Evolutionary conservation across 2,888 invertebrate species (phyloP).

Genomic region (Villa cingulata): DNA sequence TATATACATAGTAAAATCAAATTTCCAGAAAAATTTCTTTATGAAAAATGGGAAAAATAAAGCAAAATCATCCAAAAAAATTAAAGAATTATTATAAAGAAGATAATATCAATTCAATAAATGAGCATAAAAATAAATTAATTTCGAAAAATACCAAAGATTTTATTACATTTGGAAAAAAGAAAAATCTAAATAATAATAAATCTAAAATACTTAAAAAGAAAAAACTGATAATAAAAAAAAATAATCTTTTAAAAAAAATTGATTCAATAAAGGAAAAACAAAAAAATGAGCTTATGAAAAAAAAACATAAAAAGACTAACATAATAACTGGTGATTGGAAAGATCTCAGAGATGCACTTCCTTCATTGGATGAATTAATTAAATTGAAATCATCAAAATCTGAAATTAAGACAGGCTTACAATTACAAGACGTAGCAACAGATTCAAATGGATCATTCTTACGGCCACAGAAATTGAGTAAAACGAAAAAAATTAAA

Average conservation of each 20-base stretch:
- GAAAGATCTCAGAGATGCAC: slow-evolving; percentile 28
- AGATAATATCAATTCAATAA: no score
- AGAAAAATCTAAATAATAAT: no score
- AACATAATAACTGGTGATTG: slow-evolving; percentile 27
- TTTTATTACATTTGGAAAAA: no score
- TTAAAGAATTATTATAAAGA: no score
- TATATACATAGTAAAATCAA: no score
- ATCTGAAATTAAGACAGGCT: slow-evolving; percentile 17
- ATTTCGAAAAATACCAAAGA: no score
- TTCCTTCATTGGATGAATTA: slow-evolving; percentile 29
- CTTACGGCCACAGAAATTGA: no score
- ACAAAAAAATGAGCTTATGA: slow-evolving; percentile 23
- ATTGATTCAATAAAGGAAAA: slow-evolving; percentile 23
- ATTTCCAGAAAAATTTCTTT: no score
- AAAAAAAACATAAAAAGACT: slow-evolving; percentile 25
- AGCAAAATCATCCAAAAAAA: no score
- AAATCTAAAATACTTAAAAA: slow-evolving; percentile 28
- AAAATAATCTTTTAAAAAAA: slow-evolving; percentile 25
- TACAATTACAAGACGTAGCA: slow-evolving; percentile 6
- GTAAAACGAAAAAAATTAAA: slow-evolving; percentile 23
- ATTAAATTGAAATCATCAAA: slow-evolving; percentile 20
- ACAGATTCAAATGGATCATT: no score
- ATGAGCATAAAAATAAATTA: no score
- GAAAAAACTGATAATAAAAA: slow-evolving; percentile 26
- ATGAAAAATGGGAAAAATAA: no score